These are phyloP conservation scores for Hirtodrosophila confusa DNA, from an alignment of 2,888 invertebrate genomes.

Conservation along the genomic window DNA sequence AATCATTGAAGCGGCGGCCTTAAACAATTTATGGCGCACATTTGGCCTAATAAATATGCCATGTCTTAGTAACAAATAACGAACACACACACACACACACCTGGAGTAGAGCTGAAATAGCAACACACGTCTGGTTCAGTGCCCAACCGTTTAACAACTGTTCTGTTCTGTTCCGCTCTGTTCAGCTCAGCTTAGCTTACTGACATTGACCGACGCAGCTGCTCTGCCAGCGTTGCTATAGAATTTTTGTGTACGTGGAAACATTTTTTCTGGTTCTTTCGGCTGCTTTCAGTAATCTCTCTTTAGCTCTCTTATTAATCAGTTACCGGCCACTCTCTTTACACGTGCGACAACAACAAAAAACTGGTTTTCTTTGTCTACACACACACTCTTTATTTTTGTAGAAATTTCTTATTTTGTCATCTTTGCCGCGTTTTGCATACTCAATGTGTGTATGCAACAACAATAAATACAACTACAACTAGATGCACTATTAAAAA, in stretches of 20 bases:
- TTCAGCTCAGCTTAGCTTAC: conserved; percentile 22
- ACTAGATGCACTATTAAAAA: neutral
- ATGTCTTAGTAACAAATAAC: conserved; percentile 6
- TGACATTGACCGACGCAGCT: conserved; percentile 66
- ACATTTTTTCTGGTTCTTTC: conserved; percentile 66
- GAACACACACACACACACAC: conserved; percentile 15
- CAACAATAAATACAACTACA: conserved; percentile 5
- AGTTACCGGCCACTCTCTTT: conserved; percentile 29
- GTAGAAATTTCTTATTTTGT: conserved; percentile 19
- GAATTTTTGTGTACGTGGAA: conserved; percentile 76
- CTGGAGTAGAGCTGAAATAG: conserved; percentile 17
- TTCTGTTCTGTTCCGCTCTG: conserved; percentile 17
- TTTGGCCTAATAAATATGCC: conserved; percentile 31
- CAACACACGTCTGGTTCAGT: conserved; percentile 54
- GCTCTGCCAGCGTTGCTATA: conserved; percentile 30
- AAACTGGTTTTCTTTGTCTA: conserved; percentile 60
- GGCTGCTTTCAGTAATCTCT: conserved; percentile 4
- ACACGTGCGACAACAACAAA: conserved; percentile 2
- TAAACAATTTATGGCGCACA: conserved; percentile 36
- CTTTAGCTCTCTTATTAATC: conserved; percentile 8
- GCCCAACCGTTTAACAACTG: conserved; percentile 62
- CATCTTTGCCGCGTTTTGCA: conserved; percentile 16
- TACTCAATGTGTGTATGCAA: conserved; percentile 21
- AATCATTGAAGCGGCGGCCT: conserved; percentile 3
- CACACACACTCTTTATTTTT: conserved; percentile 8